Evolutionary conservation across 2,888 invertebrate genomes (phyloP).

Genomic region (Antheraea assamensis): DNA sequence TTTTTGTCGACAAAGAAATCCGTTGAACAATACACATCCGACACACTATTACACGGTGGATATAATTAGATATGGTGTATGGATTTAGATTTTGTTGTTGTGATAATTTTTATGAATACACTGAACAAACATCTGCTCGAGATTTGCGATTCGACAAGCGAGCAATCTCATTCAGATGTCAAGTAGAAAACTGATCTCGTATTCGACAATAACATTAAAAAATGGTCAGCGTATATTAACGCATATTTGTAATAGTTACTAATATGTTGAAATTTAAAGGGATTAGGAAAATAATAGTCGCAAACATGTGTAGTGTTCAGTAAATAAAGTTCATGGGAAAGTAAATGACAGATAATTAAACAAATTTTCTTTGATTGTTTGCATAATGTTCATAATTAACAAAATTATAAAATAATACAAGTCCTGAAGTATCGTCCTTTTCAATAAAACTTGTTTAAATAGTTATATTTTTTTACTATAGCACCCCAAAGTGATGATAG

Average conservation of each 20-base stretch:
- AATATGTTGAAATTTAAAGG: background rate
- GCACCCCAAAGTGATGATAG: too few species aligned
- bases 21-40: constrained; percentile 66
- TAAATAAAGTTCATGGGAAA: background rate
- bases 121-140: constrained; percentile 76
- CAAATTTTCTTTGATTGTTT: too few species aligned
- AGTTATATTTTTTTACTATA: too few species aligned
- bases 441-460: too few species aligned
- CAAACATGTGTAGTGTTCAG: background rate
- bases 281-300: background rate
- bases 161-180: constrained; percentile 72
- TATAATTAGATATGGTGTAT: constrained; percentile 82
- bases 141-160: constrained; percentile 72
- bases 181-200: constrained; percentile 75
- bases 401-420: too few species aligned
- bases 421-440: too few species aligned
- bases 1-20: constrained; percentile 54
- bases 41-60: constrained; percentile 76
- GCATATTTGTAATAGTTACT: constrained; percentile 5
- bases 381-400: too few species aligned
- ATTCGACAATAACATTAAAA: constrained; percentile 64
- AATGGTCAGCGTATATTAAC: constrained; percentile 61
- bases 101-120: constrained; percentile 78
- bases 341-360: background rate
- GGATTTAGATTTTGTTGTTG: constrained; percentile 80